phyloP scores from a whole-genome alignment of 1,140 invertebrate genomes.

The Camponotus pennsylvanicus region DNA sequence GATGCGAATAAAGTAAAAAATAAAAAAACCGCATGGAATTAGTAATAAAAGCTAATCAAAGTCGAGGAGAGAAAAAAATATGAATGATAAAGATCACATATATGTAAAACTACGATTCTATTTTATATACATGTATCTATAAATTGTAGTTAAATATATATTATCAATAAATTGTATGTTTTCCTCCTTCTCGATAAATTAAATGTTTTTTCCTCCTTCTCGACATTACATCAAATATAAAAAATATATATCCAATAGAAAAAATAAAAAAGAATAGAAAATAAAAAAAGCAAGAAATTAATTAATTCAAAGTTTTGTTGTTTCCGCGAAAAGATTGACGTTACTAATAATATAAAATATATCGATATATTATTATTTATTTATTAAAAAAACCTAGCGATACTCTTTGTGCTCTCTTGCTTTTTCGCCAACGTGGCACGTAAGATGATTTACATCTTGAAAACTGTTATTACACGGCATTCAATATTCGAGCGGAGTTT shows the following conservation, averaged over 20 bases:
- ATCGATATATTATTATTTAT: background rate
- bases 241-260: background rate
- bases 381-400: background rate
- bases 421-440: background rate
- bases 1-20: slow-evolving; percentile 13
- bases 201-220: background rate
- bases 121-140: background rate
- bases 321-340: background rate
- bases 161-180: too few species aligned
- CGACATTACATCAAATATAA: background rate
- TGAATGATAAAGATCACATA: background rate
- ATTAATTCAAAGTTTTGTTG: background rate
- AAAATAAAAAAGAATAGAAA: too few species aligned
- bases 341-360: background rate
- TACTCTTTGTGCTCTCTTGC: background rate
- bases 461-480: slow-evolving; percentile 29
- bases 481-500: slow-evolving; percentile 44
- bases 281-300: background rate
- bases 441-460: slow-evolving; percentile 17
- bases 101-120: background rate
- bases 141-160: too few species aligned
- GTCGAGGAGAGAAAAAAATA: background rate
- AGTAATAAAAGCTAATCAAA: background rate
- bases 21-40: background rate
- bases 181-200: too few species aligned